Evolutionary conservation across 2,888 invertebrate genomes (phyloP), one percentile per base, ranked within the genome.

Genomic region (Steinernema scapterisci): DNA sequence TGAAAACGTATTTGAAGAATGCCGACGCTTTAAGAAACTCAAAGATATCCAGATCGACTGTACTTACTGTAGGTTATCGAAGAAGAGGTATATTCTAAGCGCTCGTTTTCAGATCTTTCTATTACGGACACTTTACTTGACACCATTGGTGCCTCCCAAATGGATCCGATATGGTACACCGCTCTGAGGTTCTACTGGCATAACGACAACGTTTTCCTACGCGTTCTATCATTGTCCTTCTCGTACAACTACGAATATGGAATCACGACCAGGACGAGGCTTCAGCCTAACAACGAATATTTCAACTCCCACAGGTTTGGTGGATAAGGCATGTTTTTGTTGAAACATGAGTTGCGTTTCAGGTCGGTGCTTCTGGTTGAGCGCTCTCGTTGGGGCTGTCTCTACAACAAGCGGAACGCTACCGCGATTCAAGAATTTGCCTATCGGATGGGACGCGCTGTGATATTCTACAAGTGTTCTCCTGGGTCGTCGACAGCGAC

Each of bases 171-270:
- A 13, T 79, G 80, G 80, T 72, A 71, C 0, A 44, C 70, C 2
- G 56, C 78, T 25, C 52, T 79, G 13, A 79, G 80, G 0, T 74
- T 77, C 70, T 79, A 82, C 23, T 79, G 81, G 81, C 76, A 71
- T 45, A 79, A 82, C 51, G 80, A 79, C n/a, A 79, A 82, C 48
- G 52, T 80, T n/a, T 82, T 76, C 48, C 56, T 79, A 21, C 71
- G 80, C n/a, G 70, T 79, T 16, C 74, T 73, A 44, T 80, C 82
- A 46, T 27, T 80, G 13, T 71, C 73, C 27, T 74, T 80, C 51
- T 52, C 80, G 25, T 79, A 80, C 52, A 73, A 73, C 43, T 79
- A 82, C 56, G 80, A 79, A 46, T 79, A 79, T 31, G 63, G 63
- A 13, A 63, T 63, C 31, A 13, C 21, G 5, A 7, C 63, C 27